Percentiles rank a stretch among this genome's conserved stretches.
These are phyloP conservation scores for Cyclura pinguis DNA, from an alignment of 2,797 vertebrate genomes.

Conservation along the genomic window DNA sequence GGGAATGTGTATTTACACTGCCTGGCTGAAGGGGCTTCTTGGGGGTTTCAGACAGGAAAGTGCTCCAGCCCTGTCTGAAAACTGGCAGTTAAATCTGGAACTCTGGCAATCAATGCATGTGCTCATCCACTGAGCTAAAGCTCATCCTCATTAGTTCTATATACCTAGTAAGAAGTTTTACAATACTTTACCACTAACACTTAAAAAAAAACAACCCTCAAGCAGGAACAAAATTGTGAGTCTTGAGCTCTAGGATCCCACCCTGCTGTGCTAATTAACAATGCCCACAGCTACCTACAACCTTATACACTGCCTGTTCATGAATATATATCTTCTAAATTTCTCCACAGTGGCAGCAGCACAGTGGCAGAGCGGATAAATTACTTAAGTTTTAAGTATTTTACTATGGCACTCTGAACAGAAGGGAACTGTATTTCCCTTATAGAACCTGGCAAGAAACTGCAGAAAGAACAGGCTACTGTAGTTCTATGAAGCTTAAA, in stretches of 20 bases:
- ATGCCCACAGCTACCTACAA: slow-evolving; percentile 21
- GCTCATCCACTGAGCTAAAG: neutral
- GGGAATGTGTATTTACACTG: no score
- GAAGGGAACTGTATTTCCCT: neutral
- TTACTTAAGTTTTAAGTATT: neutral
- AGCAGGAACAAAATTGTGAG: slow-evolving; percentile 59
- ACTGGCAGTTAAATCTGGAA: neutral
- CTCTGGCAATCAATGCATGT: no score
- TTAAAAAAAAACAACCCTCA: neutral
- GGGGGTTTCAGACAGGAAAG: neutral
- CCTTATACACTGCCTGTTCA: neutral
- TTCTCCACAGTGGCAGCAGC: accelerated
- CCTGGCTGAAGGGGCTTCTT: neutral
- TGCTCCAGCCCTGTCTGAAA: neutral
- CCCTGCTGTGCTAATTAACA: slow-evolving; percentile 55
- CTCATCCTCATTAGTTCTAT: slow-evolving; percentile 22
- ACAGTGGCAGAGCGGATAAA: slow-evolving; percentile 16
- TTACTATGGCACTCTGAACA: slow-evolving; percentile 29
- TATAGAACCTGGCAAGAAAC: neutral
- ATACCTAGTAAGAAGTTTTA: slow-evolving; percentile 54
- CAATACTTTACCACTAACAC: slow-evolving; percentile 55
- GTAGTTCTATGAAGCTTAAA: neutral
- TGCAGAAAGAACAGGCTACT: neutral
- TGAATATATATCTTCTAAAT: neutral
- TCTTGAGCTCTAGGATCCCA: slow-evolving; percentile 52